These are phyloP conservation scores for Rhinolophus sinicus DNA, from an alignment of 2,113 vertebrate genomes.

Conservation along the genomic window DNA sequence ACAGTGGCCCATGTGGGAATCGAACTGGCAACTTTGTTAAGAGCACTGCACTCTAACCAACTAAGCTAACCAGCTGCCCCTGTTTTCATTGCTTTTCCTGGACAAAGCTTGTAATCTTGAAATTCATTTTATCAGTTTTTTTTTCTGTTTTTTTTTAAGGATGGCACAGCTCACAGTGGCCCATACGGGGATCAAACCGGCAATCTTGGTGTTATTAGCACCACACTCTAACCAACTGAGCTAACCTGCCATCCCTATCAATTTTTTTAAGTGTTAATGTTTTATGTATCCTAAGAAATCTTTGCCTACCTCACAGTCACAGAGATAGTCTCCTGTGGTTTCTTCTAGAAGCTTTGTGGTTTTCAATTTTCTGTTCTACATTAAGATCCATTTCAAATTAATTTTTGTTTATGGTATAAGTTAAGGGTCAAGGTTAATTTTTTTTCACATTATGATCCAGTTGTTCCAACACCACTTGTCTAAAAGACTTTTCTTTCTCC, in stretches of 20 bases:
- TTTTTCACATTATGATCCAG: not conserved
- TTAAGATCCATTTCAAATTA: not conserved
- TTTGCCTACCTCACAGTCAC: not conserved
- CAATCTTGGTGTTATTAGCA: no score
- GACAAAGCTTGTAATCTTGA: not conserved
- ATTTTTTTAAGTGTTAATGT: not conserved
- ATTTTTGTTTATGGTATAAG: not conserved
- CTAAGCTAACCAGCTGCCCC: no score
- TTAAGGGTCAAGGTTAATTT: not conserved
- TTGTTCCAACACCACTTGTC: not conserved
- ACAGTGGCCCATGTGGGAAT: no score
- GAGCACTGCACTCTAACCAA: no score
- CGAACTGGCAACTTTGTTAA: no score
- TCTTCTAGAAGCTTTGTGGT: not conserved
- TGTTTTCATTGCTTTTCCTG: not conserved
- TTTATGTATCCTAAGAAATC: conserved; percentile 4
- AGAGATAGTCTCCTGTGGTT: not conserved
- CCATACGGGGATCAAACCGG: no score
- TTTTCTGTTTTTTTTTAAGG: no score
- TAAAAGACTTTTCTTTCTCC: not conserved
- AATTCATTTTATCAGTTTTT: not conserved
- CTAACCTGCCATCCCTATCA: no score
- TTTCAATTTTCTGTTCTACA: not conserved
- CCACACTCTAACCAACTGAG: no score
- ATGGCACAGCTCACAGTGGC: no score